These are phyloP conservation scores for Tolypeutes matacus DNA, from an alignment of 2,797 vertebrate species.

Conservation along the genomic window DNA sequence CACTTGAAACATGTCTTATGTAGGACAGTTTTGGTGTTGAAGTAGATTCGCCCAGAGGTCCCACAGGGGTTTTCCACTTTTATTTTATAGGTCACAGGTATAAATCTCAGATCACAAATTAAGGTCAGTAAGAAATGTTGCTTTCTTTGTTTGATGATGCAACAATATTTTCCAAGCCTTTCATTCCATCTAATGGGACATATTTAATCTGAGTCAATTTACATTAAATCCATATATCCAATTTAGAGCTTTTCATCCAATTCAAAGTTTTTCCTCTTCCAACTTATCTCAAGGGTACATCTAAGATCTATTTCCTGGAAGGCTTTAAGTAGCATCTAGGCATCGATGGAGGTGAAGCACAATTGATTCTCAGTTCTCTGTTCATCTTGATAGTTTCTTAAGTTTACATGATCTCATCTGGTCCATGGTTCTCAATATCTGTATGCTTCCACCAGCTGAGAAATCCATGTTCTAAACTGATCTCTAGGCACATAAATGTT, in stretches of 20 bases:
- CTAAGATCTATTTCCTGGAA: not conserved
- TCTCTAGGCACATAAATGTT: not conserved
- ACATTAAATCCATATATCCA: not conserved
- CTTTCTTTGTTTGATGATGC: conserved; percentile 29
- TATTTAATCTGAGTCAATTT: conserved; percentile 28
- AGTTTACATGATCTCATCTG: not conserved
- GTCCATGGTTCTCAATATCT: not conserved
- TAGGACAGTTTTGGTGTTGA: conserved; percentile 15
- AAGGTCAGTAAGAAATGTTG: conserved; percentile 37
- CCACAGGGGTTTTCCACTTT: not conserved
- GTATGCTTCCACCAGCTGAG: not conserved
- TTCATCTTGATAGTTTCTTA: not conserved
- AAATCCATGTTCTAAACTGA: not conserved
- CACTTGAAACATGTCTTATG: conserved; percentile 26
- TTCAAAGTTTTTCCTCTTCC: not conserved
- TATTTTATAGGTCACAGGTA: conserved; percentile 16
- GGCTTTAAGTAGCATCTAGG: not conserved
- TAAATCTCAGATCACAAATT: conserved; percentile 47
- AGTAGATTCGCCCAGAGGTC: conserved; percentile 5
- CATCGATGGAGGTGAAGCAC: not conserved
- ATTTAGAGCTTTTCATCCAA: not conserved
- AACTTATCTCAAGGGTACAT: not conserved
- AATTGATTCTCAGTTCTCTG: not conserved
- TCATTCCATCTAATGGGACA: conserved; percentile 1
- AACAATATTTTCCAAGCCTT: not conserved